These are phyloP conservation scores for Datnioides undecimradiatus DNA, from an alignment of 2,113 vertebrate genomes.

Conservation along the genomic window DNA sequence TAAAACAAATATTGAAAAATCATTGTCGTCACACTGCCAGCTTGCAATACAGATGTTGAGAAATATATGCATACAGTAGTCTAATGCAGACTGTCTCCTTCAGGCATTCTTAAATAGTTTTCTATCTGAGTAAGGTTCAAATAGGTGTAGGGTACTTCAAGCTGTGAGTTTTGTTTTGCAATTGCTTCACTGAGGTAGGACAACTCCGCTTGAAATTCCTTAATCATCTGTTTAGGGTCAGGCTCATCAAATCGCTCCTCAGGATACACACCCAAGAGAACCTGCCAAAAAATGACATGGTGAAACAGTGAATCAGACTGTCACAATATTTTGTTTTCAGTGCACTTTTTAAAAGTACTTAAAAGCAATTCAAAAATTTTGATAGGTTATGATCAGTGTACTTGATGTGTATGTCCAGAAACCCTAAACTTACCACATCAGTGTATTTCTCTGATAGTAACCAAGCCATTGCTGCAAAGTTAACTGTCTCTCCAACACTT, in stretches of 20 bases:
- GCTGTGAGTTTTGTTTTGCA: slow-evolving; percentile 49
- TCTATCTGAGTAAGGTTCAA: slow-evolving; percentile 58
- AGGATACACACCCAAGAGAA: slow-evolving; percentile 60
- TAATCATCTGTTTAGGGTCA: slow-evolving; percentile 42
- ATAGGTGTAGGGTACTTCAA: slow-evolving; percentile 67
- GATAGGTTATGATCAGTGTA: not conserved
- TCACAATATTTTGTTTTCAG: not conserved
- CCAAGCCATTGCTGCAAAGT: not conserved
- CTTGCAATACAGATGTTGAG: too few relatives aligned
- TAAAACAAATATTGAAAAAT: too few relatives aligned
- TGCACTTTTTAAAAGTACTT: too few relatives aligned
- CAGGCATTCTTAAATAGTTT: slow-evolving; percentile 45
- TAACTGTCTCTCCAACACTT: slow-evolving; percentile 21
- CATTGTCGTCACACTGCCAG: too few relatives aligned
- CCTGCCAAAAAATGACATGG: slow-evolving; percentile 41
- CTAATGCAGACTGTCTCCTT: not conserved
- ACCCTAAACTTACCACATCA: slow-evolving; percentile 32
- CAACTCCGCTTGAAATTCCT: slow-evolving; percentile 62
- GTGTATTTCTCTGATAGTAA: slow-evolving; percentile 17
- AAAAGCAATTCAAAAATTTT: too few relatives aligned
- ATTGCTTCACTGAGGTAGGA: slow-evolving; percentile 54
- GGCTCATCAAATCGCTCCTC: slow-evolving; percentile 63
- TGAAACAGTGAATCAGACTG: not conserved
- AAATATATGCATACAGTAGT: too few relatives aligned
- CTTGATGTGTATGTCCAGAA: too few relatives aligned